Evolutionary conservation across 2,113 vertebrate species (phyloP).

Genomic region (Leucopsar rothschildi): DNA sequence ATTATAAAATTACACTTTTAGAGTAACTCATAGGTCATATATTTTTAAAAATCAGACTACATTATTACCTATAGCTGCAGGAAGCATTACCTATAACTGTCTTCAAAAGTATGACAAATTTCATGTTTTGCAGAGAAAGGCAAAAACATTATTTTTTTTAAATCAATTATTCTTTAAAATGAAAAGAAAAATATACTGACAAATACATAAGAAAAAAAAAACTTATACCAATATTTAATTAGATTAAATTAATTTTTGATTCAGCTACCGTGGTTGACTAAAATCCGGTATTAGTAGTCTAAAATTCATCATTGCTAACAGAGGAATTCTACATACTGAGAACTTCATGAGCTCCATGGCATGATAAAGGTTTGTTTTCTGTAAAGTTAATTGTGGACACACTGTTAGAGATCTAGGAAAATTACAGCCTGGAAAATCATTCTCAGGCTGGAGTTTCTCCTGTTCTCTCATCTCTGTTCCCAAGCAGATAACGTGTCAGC

Average conservation of each 20-base stretch:
- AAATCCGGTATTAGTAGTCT: background rate
- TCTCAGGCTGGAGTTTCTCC: too few relatives aligned
- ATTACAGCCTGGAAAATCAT: too few relatives aligned
- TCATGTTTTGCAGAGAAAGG: background rate
- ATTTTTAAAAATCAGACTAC: background rate
- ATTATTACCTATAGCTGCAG: background rate
- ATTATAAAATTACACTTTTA: background rate
- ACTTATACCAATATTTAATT: background rate
- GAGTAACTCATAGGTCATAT: background rate
- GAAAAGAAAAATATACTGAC: background rate
- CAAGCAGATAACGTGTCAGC: too few relatives aligned
- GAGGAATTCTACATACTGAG: conserved; percentile 1
- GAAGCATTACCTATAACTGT: background rate
- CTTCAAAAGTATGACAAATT: background rate
- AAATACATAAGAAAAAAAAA: background rate
- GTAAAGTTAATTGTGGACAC: background rate
- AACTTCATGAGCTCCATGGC: conserved; percentile 10
- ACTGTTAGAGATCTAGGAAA: too few relatives aligned
- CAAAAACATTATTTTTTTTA: background rate
- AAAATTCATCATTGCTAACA: conserved; percentile 25
- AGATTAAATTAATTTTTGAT: background rate
- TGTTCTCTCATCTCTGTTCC: too few relatives aligned
- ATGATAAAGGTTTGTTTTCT: conserved; percentile 54
- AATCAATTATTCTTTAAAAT: background rate
- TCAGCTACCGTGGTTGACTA: conserved; percentile 20